Evolutionary conservation across 2,888 invertebrate species (phyloP), one percentile per base, ranked within the genome.

Genomic region (Noctua comes): DNA sequence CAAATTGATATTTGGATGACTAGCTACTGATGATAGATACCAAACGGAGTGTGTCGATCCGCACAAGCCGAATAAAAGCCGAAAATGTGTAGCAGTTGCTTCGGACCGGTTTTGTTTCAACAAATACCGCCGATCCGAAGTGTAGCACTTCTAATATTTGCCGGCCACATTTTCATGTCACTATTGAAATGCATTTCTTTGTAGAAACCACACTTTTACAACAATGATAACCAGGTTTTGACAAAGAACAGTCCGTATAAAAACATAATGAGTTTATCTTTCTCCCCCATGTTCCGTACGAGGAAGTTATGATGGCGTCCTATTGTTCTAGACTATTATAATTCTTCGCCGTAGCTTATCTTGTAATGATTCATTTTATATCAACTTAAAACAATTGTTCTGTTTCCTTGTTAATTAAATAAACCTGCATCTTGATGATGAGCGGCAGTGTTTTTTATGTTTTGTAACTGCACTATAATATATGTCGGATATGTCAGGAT

Each of bases 301-400:
- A 65, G 68, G 68, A 86, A 83, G 59, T 86, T 83, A 72, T 86
- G 68, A 69, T 18, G 64, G 86, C 46, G 16, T 36, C 8, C 86
- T 51, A 83, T 83, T 83, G 86, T 83, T 69, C 1, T 10, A 82
- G 82, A 64, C 86, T 70, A 86, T 72, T 86, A 68, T 86, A 62
- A 82, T 86, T 57, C 71, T 31, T 51, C 16, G 48, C 68, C 24
- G 62, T 46, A 27, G 51, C 76, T 86, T 76, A 86, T 83, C 86
- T 73, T 13, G 13, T 46, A 62, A 73, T 62, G 72, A 73, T 86
- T 82, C 46, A 76, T 76, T 83, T 86, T 66, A 83, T 83, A 76
- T 82, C 59, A 82, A 72, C 71, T 82, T 72, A 24, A 65, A 83
- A 73, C 86, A 69, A 83, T 83, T 82, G 83, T 66, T 76, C 46